Evolutionary conservation across 1,140 invertebrate genomes (phyloP), one percentile per base, ranked within the genome.

Genomic region (Drosophila asahinai): DNA sequence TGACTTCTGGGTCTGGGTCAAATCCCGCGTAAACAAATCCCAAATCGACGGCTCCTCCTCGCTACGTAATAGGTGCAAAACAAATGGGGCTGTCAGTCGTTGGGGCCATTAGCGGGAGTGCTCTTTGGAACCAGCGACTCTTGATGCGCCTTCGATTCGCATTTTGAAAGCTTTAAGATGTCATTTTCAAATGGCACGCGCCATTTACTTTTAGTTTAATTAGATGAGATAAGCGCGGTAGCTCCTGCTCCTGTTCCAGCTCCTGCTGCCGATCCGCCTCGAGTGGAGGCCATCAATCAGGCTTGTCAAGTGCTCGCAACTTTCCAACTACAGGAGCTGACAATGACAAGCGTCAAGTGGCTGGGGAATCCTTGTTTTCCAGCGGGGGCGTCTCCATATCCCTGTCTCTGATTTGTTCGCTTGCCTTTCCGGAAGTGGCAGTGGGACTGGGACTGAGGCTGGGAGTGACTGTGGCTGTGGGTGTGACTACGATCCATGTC

Each of bases 281-380:
- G 59, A 58, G 55, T 48, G 43, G 36, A 42, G 48, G 77, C 77
- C 80, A 89, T 89, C 83, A 87, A 87, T 87, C 83, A 87, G 77
- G 74, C 60, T 74, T 89, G 84, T 87, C 84, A 87, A 87, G 77
- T 80, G 81, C 65, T 80, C 77, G 66, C 83, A 82, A 86, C 79
- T 83, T 86, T 77, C 71, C 67, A 86, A 86, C 83, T 84, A 83
- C 83, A 71, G 67, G 73, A 89, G 77, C 77, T 89, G 84, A 86
- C 80, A 83, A 86, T 89, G 84, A 86, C 83, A 89, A 87, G 83
- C 80, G 65, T 54, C 75, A 82, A 86, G 83, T 86, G 59, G 75
- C 65, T 47, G 83, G 78, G 45, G 52, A 66, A 65, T 84, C 48
- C 64, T 59, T 78, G 38, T 60, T 67, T 45, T 47, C 51, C 25